Conservation (phyloP, 2,888 invertebrate species). For the Mimumesa dahlbomi region DNA sequence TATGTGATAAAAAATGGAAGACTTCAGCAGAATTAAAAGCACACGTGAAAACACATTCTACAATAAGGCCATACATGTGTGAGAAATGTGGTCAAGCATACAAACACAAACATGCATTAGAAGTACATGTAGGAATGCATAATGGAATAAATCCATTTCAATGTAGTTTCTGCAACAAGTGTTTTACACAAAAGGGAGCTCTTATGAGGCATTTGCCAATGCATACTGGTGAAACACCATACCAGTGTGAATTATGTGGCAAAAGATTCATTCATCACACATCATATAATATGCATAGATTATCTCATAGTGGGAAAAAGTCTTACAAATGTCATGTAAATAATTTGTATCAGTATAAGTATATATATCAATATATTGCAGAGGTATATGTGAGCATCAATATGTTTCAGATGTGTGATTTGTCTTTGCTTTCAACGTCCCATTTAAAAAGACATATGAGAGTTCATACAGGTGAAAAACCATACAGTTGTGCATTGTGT, state of each 20-base stretch:
- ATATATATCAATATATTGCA: too few relatives aligned
- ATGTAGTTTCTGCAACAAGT: constrained; percentile 83
- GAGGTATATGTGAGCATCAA: not conserved
- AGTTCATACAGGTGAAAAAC: constrained; percentile 81
- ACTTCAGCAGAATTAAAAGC: constrained; percentile 65
- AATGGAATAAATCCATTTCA: constrained; percentile 84
- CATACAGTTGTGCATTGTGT: constrained; percentile 46
- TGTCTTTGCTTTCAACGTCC: constrained; percentile 84
- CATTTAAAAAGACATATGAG: constrained; percentile 81
- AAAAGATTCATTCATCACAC: constrained; percentile 86
- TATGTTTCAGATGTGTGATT: constrained; percentile 80
- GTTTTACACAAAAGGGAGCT: constrained; percentile 84
- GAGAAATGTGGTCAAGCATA: constrained; percentile 84
- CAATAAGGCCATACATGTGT: constrained; percentile 76
- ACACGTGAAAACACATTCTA: constrained; percentile 70
- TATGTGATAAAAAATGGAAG: constrained; percentile 68
- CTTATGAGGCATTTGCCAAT: constrained; percentile 84
- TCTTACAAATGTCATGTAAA: constrained; percentile 72
- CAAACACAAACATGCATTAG: constrained; percentile 84
- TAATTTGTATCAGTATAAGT: constrained; percentile 6
- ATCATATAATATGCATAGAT: constrained; percentile 86
- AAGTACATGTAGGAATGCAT: constrained; percentile 84
- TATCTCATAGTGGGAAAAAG: constrained; percentile 82
- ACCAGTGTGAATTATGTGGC: constrained; percentile 84
- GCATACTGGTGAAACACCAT: constrained; percentile 84